Base-by-base conservation (phyloP, 2,113 vertebrate genomes). In the Tiliqua scincoides region DNA sequence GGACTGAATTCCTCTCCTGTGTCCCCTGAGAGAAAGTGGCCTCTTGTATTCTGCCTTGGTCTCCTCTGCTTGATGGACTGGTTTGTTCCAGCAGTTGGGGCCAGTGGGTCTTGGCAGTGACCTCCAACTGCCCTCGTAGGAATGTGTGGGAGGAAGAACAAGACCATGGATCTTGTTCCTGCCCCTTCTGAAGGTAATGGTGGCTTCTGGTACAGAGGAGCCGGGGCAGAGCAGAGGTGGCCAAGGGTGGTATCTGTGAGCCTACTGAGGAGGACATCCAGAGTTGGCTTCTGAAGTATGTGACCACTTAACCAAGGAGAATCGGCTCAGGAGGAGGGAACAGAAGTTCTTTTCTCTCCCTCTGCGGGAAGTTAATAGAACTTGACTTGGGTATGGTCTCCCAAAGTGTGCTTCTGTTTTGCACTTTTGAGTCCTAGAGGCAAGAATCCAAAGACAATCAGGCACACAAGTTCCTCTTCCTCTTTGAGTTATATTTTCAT, bases 391-490 rank as follows among this genome's bases (percentile, higher is more conserved):
- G 11, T 37, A 65, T n/a, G 43, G 54, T 7, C 10, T 17, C 2
- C 21, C 30, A 18, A 48, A 32, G 23, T 35, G 18, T 61, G 54
- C 30, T 86, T 37, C 27, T 75, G 20, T 77, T 84, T 82, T 83
- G 72, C 30, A 57, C 40, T 27, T 71, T 2, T 89, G 80, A 87
- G 1, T 23, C 82, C 79, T 80, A 79, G 88, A 84, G 65, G 84
- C 70, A 80, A 12, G 43, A 85, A 75, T 91, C 54, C 48, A 87
- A 91, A 89, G 74, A 86, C 23, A n/a, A 17, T 1, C 6, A 85
- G 67, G 70, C 80, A 62, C 89, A 85, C 85, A 57, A 68, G n/a
- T 27, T 35, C 67, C 35, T 32, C 2, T 84, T 75, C 61, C 3
- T 88, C 23, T 67, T 75, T 86, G 61, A 77, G 15, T 43, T 40